phyloP scores from a whole-genome alignment of 92 coral and sea anemone genomes.

The Ricordea florida region DNA sequence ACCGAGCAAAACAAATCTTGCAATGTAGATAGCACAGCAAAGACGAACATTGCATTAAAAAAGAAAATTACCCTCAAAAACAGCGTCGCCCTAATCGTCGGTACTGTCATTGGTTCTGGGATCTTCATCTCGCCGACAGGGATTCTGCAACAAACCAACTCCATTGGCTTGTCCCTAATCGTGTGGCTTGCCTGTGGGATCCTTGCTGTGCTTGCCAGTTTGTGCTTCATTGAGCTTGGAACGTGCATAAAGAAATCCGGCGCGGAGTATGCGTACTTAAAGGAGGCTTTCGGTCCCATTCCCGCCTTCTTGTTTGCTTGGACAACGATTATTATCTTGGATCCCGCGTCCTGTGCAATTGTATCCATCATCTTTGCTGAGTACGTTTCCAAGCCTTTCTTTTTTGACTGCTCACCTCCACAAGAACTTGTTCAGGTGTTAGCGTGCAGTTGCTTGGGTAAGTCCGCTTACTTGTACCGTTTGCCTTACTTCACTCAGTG shows the following conservation, averaged over 20 bases:
- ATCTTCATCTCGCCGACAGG: slow-evolving; percentile 84
- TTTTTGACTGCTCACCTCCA: slow-evolving; percentile 64
- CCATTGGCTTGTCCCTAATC: slow-evolving; percentile 70
- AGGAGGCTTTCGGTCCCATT: slow-evolving; percentile 71
- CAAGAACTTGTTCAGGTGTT: slow-evolving; percentile 64
- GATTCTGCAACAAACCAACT: slow-evolving; percentile 55
- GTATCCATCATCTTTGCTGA: slow-evolving; percentile 80
- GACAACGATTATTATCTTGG: slow-evolving; percentile 73
- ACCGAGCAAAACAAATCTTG: too few species aligned
- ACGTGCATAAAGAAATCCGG: slow-evolving; percentile 77
- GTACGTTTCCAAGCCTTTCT: slow-evolving; percentile 79
- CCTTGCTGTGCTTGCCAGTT: slow-evolving; percentile 68
- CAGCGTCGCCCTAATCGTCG: slow-evolving; percentile 72
- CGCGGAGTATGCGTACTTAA: slow-evolving; percentile 77
- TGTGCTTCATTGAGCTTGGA: slow-evolving; percentile 83
- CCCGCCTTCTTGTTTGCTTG: slow-evolving; percentile 79
- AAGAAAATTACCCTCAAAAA: slow-evolving; percentile 58
- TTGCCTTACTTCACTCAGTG: too few species aligned
- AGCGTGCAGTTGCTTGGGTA: slow-evolving; percentile 73
- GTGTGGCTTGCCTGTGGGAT: slow-evolving; percentile 88
- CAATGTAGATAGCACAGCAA: too few species aligned
- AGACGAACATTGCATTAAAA: too few species aligned
- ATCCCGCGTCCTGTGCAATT: slow-evolving; percentile 75
- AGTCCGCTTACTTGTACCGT: neutral
- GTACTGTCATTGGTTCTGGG: slow-evolving; percentile 88